Evolutionary conservation across 1,140 invertebrate species (phyloP).

Genomic region (Plodia interpunctella): DNA sequence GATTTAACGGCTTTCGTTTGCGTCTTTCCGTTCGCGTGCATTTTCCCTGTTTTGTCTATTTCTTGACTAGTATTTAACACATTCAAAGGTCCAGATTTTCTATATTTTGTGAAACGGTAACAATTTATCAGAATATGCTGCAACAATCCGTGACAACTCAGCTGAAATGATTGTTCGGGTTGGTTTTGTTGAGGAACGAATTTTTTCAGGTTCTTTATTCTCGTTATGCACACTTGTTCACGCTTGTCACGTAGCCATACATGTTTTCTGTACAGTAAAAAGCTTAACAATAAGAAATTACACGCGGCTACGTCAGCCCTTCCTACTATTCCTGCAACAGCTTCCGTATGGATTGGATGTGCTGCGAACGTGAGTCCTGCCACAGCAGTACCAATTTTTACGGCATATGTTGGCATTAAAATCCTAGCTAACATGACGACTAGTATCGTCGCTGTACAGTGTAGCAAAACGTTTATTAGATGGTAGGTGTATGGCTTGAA

Average conservation of each 20-base stretch:
- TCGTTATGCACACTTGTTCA: slow-evolving; percentile 46
- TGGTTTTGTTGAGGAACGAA: slow-evolving; percentile 36
- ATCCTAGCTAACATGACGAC: slow-evolving; percentile 85
- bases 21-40: neutral
- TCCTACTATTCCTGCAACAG: slow-evolving; percentile 97
- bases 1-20: slow-evolving; percentile 54
- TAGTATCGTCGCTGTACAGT: slow-evolving; percentile 87
- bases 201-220: slow-evolving; percentile 41
- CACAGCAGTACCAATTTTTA: slow-evolving; percentile 82
- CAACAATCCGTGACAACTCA: slow-evolving; percentile 61
- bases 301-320: slow-evolving; percentile 95
- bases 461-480: slow-evolving; percentile 91
- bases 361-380: slow-evolving; percentile 94
- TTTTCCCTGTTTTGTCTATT: neutral
- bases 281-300: slow-evolving; percentile 92
- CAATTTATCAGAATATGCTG: slow-evolving; percentile 64
- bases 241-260: slow-evolving; percentile 77
- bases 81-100: slow-evolving; percentile 58
- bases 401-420: slow-evolving; percentile 79
- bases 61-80: slow-evolving; percentile 27
- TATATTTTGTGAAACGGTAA: slow-evolving; percentile 53
- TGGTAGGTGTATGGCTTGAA: slow-evolving; percentile 95
- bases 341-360: slow-evolving; percentile 97
- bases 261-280: slow-evolving; percentile 87
- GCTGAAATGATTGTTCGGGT: slow-evolving; percentile 49